A percentile compares a stretch with the other conserved stretches of the same genome.
Conservation (phyloP, 2,113 vertebrate genomes). For the Pristiophorus japonicus region DNA sequence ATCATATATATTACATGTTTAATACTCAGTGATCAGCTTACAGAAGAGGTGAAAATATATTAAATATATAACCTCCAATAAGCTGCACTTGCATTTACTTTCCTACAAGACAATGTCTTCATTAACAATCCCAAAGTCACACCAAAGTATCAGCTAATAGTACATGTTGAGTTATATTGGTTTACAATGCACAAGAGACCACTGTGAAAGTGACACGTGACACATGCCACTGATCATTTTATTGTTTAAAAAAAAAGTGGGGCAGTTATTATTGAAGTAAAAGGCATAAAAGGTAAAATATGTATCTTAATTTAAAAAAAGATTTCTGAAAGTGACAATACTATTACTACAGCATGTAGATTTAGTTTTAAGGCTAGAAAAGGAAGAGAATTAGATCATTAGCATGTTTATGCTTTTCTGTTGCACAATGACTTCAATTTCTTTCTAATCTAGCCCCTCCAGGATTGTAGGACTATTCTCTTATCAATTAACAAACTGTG, state of each 20-base stretch:
- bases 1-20: constrained; percentile 25
- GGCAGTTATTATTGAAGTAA: background rate
- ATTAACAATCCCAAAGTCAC: background rate
- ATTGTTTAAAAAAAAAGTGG: no score
- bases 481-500: background rate
- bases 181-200: background rate
- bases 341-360: background rate
- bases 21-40: constrained; percentile 4
- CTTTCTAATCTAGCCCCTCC: background rate
- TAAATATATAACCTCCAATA: background rate
- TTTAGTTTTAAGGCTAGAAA: background rate
- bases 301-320: background rate
- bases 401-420: background rate
- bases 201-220: no score
- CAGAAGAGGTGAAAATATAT: background rate
- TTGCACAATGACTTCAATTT: background rate
- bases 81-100: background rate
- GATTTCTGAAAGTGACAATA: background rate
- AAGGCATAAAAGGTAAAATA: background rate
- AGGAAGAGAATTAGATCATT: background rate
- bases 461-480: background rate
- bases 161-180: background rate
- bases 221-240: no score
- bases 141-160: background rate
- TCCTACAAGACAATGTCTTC: background rate